Conservation (phyloP, 2,888 invertebrate genomes). For the Caenorhabditis virilis region DNA sequence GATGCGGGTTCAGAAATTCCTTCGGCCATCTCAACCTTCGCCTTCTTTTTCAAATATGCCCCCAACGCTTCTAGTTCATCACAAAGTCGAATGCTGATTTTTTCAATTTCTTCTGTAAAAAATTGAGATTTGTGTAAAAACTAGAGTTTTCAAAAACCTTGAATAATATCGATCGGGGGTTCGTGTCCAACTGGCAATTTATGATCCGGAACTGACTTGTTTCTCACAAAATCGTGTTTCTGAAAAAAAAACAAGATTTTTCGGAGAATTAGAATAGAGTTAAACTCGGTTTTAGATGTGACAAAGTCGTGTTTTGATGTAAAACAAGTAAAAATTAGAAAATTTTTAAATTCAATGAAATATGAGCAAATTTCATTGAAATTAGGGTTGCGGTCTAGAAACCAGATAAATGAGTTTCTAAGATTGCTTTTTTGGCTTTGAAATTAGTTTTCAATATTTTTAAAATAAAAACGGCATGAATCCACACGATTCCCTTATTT, state of each 20-base stretch:
- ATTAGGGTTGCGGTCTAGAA: no score
- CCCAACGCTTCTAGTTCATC: conserved; percentile 40
- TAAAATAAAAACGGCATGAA: no score
- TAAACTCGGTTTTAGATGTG: no score
- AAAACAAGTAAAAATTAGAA: no score
- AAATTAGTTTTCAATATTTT: no score
- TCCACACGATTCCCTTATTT: no score
- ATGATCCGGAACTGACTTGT: conserved; percentile 35
- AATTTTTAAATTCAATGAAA: no score
- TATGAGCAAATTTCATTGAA: no score
- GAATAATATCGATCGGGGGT: conserved; percentile 18
- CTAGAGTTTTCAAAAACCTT: conserved; percentile 2
- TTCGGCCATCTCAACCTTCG: conserved; percentile 41
- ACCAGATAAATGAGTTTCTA: no score
- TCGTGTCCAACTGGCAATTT: conserved; percentile 31
- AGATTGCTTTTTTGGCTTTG: no score
- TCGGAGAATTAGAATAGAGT: neutral
- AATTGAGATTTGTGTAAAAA: neutral
- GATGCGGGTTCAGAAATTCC: conserved; percentile 49
- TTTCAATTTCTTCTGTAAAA: conserved; percentile 22
- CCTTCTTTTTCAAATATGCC: conserved; percentile 25
- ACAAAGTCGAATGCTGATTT: conserved; percentile 21
- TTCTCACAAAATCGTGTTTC: conserved; percentile 30
- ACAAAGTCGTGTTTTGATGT: no score
- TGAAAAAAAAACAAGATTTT: conserved; percentile 4